Evolutionary conservation across 2,888 invertebrate species (phyloP).

Genomic region (Rhaphigaster nebulosa): DNA sequence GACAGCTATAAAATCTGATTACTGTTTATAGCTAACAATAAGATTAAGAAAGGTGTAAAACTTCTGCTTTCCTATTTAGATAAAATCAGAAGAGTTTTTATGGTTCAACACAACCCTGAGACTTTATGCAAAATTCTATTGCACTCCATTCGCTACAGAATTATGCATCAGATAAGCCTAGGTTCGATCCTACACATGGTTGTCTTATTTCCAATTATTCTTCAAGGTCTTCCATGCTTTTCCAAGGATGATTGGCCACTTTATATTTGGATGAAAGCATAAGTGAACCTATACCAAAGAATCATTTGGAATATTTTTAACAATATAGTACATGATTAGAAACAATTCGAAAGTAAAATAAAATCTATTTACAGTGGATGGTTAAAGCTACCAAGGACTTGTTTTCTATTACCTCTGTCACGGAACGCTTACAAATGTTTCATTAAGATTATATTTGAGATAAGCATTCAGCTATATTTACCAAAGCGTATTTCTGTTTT

Average conservation of each 20-base stretch:
- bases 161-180: neutral
- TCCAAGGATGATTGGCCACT: neutral
- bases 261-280: neutral
- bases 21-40: too few relatives aligned
- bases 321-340: neutral
- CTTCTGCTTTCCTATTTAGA: too few relatives aligned
- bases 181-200: neutral
- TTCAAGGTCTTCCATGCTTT: neutral
- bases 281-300: neutral
- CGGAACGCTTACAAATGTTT: neutral
- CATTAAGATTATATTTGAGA: neutral
- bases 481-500: neutral
- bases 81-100: neutral
- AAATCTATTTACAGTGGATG: neutral
- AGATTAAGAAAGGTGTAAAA: too few relatives aligned
- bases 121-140: neutral
- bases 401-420: neutral
- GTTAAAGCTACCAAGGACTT: neutral
- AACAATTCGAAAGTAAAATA: neutral
- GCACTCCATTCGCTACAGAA: neutral
- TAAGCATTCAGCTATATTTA: neutral
- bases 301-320: neutral
- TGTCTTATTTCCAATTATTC: neutral
- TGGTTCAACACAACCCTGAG: neutral
- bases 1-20: too few relatives aligned